Evolutionary conservation across 2,113 vertebrate genomes (phyloP), one percentile per base, ranked within the genome.

Genomic region (Muntiacus reevesi): DNA sequence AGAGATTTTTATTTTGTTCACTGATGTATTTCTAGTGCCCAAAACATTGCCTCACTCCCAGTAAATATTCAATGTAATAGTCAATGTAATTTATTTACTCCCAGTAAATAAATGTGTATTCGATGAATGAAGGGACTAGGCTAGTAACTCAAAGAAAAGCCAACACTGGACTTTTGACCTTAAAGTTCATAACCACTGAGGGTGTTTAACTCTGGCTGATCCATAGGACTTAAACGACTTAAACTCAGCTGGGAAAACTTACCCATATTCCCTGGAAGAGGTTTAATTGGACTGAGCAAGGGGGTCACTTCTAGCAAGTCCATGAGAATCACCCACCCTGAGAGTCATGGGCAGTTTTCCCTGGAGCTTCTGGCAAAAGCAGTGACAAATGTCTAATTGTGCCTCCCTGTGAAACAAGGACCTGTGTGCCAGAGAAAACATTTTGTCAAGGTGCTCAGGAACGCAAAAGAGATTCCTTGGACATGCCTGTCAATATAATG

Each of bases 211-310:
- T 54, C 17, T 36, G 33, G 28, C 33, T 27, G 17, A 59, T 36
- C 57, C 47, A 43, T 2, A 2, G 36, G 60, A 64, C n/a, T 30
- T 52, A 15, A 43, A 62, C 3, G 7, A 54, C 50, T 91, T 92
- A 45, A 96, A 95, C 25, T 86, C 54, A 93, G n/a, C n/a, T 82
- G 64, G 54, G 15, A 54, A 96, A 95, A 60, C n/a, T 82, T 79
- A 76, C 23, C 33, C 59, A 45, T n/a, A 67, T 84, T 95, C 79
- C 23, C 87, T 13, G 33, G 16, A 59, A 93, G 76, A 67, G 19
- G 28, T 25, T 92, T 91, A n/a, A 62, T 1, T 67, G n/a, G 23
- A 71, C 27, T 3, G 60, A 86, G 43, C 12, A 28, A 15, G 28
- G 13, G 30, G 28, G 10, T n/a, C 23, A 47, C 43, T 78, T 87